Evolutionary conservation across 1,140 invertebrate species (phyloP).

Genomic region (Sycophaga agraensis): DNA sequence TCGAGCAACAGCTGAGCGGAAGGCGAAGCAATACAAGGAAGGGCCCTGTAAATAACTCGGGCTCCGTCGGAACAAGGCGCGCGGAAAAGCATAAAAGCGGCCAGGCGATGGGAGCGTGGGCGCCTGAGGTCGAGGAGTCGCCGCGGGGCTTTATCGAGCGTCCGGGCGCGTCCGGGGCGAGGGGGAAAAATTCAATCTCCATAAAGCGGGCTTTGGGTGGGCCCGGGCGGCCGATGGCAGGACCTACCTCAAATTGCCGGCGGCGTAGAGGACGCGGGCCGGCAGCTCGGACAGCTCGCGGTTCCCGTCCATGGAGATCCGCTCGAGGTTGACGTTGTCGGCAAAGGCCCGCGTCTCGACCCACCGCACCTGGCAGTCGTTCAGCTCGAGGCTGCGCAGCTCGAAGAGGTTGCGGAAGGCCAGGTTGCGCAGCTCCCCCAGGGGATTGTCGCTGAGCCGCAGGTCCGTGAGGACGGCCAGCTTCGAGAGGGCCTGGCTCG

Average conservation of each 20-base stretch:
- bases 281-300: conserved; percentile 69
- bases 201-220: background rate
- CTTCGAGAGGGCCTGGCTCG: conserved; percentile 73
- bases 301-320: conserved; percentile 76
- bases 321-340: conserved; percentile 80
- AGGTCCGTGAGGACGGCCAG: conserved; percentile 72
- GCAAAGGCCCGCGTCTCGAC: conserved; percentile 77
- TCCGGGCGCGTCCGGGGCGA: background rate
- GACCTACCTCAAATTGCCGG: conserved; percentile 68
- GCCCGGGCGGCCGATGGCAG: background rate
- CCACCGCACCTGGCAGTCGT: conserved; percentile 65
- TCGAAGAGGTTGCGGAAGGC: conserved; percentile 81
- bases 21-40: background rate
- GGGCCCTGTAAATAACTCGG: background rate
- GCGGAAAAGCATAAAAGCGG: background rate
- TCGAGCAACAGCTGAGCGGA: too few relatives aligned
- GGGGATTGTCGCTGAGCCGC: conserved; percentile 74
- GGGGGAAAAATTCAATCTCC: conserved; percentile 16
- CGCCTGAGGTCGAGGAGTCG: background rate
- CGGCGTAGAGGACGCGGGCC: conserved; percentile 72
- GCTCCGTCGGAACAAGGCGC: too few relatives aligned
- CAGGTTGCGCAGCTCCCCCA: conserved; percentile 67
- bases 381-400: conserved; percentile 71
- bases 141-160: too few relatives aligned
- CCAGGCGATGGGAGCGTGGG: too few relatives aligned